Evolutionary conservation across 2,888 invertebrate species (phyloP).

Genomic region (Platycheirus rosarum): DNA sequence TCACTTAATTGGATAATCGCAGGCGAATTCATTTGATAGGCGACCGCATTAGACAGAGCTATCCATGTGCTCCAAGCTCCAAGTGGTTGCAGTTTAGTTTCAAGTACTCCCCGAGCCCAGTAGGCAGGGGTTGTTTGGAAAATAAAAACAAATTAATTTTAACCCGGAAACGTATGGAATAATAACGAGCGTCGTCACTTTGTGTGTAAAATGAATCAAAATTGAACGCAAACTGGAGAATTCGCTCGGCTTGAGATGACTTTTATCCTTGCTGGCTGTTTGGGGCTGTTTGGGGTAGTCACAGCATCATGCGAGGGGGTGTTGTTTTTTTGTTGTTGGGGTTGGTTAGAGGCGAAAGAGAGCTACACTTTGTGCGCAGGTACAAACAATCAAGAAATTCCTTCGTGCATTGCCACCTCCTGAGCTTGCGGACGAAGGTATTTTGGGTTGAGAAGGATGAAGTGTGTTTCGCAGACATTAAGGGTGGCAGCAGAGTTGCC

Average conservation of each 20-base stretch:
- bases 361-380: slow-evolving; percentile 49
- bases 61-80: slow-evolving; percentile 28
- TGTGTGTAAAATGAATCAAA: slow-evolving; percentile 52
- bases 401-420: slow-evolving; percentile 13
- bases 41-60: slow-evolving; percentile 25
- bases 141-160: slow-evolving; percentile 28
- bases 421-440: background rate
- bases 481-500: slow-evolving; percentile 49
- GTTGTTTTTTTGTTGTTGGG: slow-evolving; percentile 24
- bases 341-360: slow-evolving; percentile 43
- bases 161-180: slow-evolving; percentile 40
- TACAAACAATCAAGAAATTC: slow-evolving; percentile 62
- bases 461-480: slow-evolving; percentile 52
- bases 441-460: slow-evolving; percentile 9
- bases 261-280: slow-evolving; percentile 53
- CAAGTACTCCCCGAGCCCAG: slow-evolving; percentile 22
- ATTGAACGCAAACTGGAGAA: slow-evolving; percentile 65
- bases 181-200: slow-evolving; percentile 10
- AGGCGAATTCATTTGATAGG: slow-evolving; percentile 59
- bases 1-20: slow-evolving; percentile 68
- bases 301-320: background rate
- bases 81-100: slow-evolving; percentile 5
- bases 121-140: slow-evolving; percentile 13
- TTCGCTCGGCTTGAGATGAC: slow-evolving; percentile 37
- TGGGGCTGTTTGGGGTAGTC: slow-evolving; percentile 5